A percentile compares a stretch with the other conserved stretches of the same genome.
Evolutionary conservation across 2,888 invertebrate species (phyloP).

Genomic region (Arge pagana): DNA sequence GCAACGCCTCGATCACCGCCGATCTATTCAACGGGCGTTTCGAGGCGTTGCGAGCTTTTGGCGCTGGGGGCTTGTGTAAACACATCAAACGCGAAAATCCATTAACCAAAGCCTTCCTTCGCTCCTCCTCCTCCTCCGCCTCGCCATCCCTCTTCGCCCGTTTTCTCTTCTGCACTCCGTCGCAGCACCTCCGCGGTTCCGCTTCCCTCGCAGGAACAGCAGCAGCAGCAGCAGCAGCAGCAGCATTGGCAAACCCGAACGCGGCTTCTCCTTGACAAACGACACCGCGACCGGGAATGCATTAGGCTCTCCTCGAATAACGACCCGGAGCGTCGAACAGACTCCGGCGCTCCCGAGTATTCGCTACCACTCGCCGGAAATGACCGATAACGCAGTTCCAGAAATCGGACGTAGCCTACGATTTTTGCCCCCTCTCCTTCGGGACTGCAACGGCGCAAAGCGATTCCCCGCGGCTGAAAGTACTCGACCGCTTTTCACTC

Average conservation of each 20-base stretch:
- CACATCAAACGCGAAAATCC: slow-evolving; percentile 35
- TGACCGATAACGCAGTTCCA: too few relatives aligned
- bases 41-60: not conserved
- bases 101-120: slow-evolving; percentile 31
- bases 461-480: too few relatives aligned
- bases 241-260: slow-evolving; percentile 2
- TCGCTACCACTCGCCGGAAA: too few relatives aligned
- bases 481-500: too few relatives aligned
- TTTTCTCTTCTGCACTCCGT: not conserved
- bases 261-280: slow-evolving; percentile 15
- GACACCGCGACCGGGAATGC: slow-evolving; percentile 18
- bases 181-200: not conserved
- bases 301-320: too few relatives aligned
- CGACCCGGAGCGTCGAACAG: too few relatives aligned
- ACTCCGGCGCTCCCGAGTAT: too few relatives aligned
- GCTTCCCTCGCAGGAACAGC: not conserved
- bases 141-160: not conserved
- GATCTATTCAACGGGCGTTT: not conserved
- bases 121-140: not conserved
- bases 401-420: too few relatives aligned
- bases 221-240: not conserved
- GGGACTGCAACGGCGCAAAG: too few relatives aligned
- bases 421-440: too few relatives aligned
- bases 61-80: slow-evolving; percentile 27
- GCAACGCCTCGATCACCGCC: not conserved